A percentile compares a stretch with the other conserved stretches of the same genome.
Conservation (phyloP, 2,888 invertebrate genomes). For the Euzophera pinguis region DNA sequence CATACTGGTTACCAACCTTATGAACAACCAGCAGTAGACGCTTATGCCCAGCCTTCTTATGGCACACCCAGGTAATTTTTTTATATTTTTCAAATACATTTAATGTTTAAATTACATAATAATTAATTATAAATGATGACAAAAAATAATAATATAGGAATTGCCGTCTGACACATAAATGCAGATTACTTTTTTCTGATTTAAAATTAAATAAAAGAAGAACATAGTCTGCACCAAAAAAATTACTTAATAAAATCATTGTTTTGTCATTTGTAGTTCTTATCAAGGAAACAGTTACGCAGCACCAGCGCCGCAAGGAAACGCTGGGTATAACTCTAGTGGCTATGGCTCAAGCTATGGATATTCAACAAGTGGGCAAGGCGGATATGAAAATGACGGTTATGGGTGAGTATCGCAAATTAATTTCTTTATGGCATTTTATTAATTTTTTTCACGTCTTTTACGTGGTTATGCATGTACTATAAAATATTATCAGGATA, state of each 20-base stretch:
- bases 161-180: constrained; percentile 74
- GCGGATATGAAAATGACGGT: constrained; percentile 59
- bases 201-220: no score
- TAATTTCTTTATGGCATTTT: not conserved
- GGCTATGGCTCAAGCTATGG: constrained; percentile 59
- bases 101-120: no score
- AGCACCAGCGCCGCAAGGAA: constrained; percentile 47
- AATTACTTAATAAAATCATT: not conserved
- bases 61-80: constrained; percentile 50
- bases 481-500: no score
- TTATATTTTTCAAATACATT: no score
- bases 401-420: constrained; percentile 49
- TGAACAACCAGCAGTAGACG: constrained; percentile 57
- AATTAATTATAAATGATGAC: constrained; percentile 1
- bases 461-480: no score
- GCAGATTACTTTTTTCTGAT: constrained; percentile 62
- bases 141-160: constrained; percentile 60
- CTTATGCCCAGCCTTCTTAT: constrained; percentile 59
- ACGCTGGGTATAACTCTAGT: constrained; percentile 53
- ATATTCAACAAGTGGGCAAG: constrained; percentile 58
- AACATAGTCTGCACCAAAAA: no score
- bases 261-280: constrained; percentile 37
- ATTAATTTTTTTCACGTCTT: no score
- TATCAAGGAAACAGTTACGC: constrained; percentile 61
- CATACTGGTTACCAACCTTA: constrained; percentile 70